phyloP scores from a whole-genome alignment of 2,797 vertebrate genomes.

The Oophaga sylvatica region DNA sequence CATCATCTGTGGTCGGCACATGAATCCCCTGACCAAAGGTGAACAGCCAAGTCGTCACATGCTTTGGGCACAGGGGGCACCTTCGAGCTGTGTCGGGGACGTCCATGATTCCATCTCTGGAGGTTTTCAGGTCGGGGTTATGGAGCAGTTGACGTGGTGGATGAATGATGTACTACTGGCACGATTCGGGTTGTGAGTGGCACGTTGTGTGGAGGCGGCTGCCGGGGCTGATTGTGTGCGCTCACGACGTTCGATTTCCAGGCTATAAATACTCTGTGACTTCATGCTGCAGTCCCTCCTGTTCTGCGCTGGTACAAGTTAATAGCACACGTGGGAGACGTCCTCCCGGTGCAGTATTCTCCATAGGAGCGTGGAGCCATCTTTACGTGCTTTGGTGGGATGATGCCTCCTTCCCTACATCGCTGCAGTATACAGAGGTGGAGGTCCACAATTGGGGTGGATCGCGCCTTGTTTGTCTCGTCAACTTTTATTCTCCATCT shows the following conservation, averaged over 20 bases:
- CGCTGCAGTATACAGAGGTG: too few relatives aligned
- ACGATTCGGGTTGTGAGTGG: background rate
- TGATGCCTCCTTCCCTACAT: background rate
- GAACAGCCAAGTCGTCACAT: too few relatives aligned
- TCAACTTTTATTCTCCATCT: too few relatives aligned
- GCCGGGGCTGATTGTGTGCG: slow-evolving; percentile 6
- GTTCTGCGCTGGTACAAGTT: slow-evolving; percentile 41
- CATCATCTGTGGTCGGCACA: too few relatives aligned
- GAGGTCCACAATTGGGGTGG: too few relatives aligned
- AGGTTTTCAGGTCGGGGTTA: background rate
- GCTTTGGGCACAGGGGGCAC: background rate
- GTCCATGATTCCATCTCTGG: background rate
- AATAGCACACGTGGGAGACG: slow-evolving; percentile 54
- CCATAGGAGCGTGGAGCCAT: background rate
- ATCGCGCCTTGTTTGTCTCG: too few relatives aligned
- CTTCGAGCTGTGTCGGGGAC: background rate
- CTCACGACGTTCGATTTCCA: slow-evolving; percentile 1
- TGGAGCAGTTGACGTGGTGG: background rate
- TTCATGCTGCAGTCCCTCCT: slow-evolving; percentile 58
- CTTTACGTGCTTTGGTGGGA: background rate
- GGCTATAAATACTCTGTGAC: slow-evolving; percentile 50
- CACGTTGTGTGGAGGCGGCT: slow-evolving; percentile 34
- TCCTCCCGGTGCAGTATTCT: slow-evolving; percentile 37
- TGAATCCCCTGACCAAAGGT: too few relatives aligned
- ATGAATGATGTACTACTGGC: background rate